A percentile compares a stretch with the other conserved stretches of the same genome.
phyloP scores from a whole-genome alignment of 1,140 invertebrate genomes.

The Cydia fagiglandana region DNA sequence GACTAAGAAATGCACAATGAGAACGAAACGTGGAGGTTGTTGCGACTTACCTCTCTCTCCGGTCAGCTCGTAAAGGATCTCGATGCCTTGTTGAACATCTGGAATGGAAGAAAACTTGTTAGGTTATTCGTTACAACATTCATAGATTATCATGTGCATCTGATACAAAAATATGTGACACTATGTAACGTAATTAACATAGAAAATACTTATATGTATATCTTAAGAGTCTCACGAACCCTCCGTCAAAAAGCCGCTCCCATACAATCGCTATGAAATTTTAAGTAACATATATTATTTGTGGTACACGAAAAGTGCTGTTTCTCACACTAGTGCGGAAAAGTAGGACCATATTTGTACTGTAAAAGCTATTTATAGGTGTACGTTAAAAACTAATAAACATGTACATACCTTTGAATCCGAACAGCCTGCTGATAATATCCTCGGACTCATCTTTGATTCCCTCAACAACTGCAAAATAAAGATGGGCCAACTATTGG shows the following conservation, averaged over 20 bases:
- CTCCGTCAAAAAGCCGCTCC: no score
- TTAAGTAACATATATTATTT: no score
- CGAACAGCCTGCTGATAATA: constrained; percentile 10
- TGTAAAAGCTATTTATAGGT: neutral
- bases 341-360: no score
- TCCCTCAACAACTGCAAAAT: constrained; percentile 15
- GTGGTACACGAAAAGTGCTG: no score
- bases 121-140: neutral
- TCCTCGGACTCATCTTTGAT: neutral
- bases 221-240: neutral
- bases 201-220: no score
- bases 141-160: neutral
- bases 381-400: neutral
- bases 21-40: neutral
- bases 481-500: neutral
- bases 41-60: constrained; percentile 34
- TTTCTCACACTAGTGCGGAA: no score
- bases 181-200: no score
- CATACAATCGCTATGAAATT: no score
- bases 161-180: neutral
- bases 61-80: constrained; percentile 35
- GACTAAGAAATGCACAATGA: no score
- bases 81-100: constrained; percentile 36
- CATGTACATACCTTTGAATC: neutral
- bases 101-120: neutral